These are phyloP conservation scores for Oreochromis spilurus DNA, from an alignment of 2,113 vertebrate genomes.

Conservation along the genomic window DNA sequence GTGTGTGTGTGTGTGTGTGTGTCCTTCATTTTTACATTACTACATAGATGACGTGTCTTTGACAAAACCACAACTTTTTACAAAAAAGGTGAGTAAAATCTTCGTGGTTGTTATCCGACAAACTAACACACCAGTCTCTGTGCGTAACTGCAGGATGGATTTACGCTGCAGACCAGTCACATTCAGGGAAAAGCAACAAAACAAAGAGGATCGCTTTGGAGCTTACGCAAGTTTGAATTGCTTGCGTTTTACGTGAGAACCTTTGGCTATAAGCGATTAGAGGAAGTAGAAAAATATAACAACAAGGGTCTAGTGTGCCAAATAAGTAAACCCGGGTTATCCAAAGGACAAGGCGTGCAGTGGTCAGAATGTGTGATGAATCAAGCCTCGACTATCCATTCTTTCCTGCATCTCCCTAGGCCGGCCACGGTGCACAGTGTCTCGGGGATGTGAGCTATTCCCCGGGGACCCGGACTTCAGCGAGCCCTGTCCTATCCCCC, in stretches of 20 bases:
- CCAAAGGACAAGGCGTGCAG: background rate
- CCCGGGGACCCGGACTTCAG: slow-evolving; percentile 20
- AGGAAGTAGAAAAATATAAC: background rate
- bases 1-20: background rate
- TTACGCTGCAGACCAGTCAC: background rate
- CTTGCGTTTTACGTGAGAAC: background rate
- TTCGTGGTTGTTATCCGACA: background rate
- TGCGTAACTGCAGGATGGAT: background rate
- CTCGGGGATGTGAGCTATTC: slow-evolving; percentile 15
- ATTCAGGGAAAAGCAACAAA: background rate
- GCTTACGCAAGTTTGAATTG: background rate
- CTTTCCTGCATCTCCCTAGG: background rate
- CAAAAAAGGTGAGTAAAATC: background rate
- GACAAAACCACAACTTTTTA: background rate
- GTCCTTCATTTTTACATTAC: background rate
- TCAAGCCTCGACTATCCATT: background rate
- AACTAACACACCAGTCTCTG: background rate
- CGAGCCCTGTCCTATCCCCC: background rate
- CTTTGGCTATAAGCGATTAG: background rate
- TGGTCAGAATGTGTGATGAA: background rate
- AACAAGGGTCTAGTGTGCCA: background rate
- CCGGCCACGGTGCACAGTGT: background rate
- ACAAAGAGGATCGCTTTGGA: background rate
- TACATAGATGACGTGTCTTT: background rate
- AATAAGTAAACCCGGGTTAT: background rate